A percentile compares a stretch with the other conserved stretches of the same genome.
These are phyloP conservation scores for Mythimna vitellina DNA, from an alignment of 2,888 invertebrate species.

Conservation along the genomic window DNA sequence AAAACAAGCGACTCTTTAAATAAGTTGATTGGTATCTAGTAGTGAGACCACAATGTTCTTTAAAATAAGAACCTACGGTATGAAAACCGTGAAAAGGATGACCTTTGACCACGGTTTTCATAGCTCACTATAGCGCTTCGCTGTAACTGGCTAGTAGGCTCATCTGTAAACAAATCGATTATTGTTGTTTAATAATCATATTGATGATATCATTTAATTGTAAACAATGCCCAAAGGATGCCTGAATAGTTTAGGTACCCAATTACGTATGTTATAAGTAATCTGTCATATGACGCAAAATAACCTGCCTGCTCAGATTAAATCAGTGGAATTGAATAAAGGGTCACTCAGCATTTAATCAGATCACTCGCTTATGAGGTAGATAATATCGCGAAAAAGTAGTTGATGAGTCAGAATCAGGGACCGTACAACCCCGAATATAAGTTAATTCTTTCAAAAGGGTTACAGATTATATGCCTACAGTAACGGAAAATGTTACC, in stretches of 20 bases:
- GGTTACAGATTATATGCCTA: too few species aligned
- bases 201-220: slow-evolving; percentile 7
- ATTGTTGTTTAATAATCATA: slow-evolving; percentile 36
- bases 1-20: background rate
- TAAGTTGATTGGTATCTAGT: background rate
- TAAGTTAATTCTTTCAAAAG: too few species aligned
- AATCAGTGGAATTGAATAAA: background rate
- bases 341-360: background rate
- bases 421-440: too few species aligned
- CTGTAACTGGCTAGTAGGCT: slow-evolving; percentile 23
- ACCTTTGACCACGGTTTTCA: background rate
- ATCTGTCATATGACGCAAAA: background rate
- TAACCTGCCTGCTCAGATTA: background rate
- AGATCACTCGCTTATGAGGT: background rate
- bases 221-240: slow-evolving; percentile 12
- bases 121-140: slow-evolving; percentile 34
- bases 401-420: background rate
- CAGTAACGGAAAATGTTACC: too few species aligned
- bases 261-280: background rate
- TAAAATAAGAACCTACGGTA: background rate
- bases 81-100: too few species aligned
- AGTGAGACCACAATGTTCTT: background rate
- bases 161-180: slow-evolving; percentile 24
- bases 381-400: background rate
- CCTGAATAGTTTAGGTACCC: background rate